These are phyloP conservation scores for Lucinisca nassula DNA, from an alignment of 2,888 invertebrate genomes.

Conservation along the genomic window DNA sequence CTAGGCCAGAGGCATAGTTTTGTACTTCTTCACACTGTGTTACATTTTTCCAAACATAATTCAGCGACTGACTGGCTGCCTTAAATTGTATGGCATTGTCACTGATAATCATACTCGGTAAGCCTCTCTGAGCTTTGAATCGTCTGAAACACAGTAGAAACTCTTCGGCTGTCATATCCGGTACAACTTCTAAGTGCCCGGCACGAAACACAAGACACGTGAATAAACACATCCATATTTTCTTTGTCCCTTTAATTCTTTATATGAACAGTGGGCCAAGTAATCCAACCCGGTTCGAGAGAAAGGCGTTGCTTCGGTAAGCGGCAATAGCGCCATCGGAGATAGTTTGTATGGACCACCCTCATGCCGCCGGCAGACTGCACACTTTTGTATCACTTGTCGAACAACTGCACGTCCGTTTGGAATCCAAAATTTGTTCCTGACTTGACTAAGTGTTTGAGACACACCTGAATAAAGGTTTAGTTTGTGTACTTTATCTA, in stretches of 20 bases:
- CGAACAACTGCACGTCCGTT: constrained; percentile 16
- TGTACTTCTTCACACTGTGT: not conserved
- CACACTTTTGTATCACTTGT: not conserved
- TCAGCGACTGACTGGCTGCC: not conserved
- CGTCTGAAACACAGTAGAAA: constrained; percentile 24
- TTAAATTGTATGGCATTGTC: constrained; percentile 48
- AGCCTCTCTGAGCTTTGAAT: constrained; percentile 21
- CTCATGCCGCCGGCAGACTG: not conserved
- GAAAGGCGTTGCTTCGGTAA: constrained; percentile 19
- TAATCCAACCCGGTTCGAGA: constrained; percentile 32
- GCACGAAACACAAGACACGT: not conserved
- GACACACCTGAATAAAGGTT: constrained; percentile 29
- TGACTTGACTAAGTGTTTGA: not conserved
- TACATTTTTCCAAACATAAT: not conserved
- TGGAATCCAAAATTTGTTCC: constrained; percentile 30
- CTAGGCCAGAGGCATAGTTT: not conserved
- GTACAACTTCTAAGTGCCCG: too few species aligned
- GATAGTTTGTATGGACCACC: constrained; percentile 36
- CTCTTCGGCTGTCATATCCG: constrained; percentile 2
- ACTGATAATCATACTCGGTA: not conserved
- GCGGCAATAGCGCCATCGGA: constrained; percentile 18
- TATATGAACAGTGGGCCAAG: constrained; percentile 34
- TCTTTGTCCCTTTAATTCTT: not conserved
- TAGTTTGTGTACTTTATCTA: constrained; percentile 5
- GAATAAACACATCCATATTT: constrained; percentile 51